A percentile compares a stretch with the other conserved stretches of the same genome.
phyloP scores from a whole-genome alignment of 1,140 invertebrate genomes.

The Leptopilina clavipes region DNA sequence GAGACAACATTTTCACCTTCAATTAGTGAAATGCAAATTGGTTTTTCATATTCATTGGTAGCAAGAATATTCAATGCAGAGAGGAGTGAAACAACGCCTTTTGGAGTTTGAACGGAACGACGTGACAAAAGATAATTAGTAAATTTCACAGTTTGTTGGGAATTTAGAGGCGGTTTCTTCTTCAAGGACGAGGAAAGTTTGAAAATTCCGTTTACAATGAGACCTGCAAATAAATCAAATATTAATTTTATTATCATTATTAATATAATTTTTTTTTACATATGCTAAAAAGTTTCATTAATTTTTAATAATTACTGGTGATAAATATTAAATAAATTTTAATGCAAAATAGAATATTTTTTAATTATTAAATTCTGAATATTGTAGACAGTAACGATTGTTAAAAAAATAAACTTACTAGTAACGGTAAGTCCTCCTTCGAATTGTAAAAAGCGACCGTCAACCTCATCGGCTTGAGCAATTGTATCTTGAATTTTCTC shows the following conservation, averaged over 20 bases:
- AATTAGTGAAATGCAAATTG: constrained; percentile 86
- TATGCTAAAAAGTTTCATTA: no score
- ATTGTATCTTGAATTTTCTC: constrained; percentile 92
- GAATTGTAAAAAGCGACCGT: constrained; percentile 91
- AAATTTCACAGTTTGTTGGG: constrained; percentile 91
- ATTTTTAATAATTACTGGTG: no score
- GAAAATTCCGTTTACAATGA: constrained; percentile 84
- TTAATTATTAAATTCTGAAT: not conserved
- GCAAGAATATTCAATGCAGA: constrained; percentile 85
- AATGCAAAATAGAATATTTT: no score
- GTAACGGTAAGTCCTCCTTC: constrained; percentile 88
- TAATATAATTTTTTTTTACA: no score
- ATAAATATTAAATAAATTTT: no score
- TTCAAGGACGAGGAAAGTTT: constrained; percentile 82
- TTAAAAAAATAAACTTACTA: constrained; percentile 73
- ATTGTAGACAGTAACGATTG: constrained; percentile 14
- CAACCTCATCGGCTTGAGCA: constrained; percentile 95
- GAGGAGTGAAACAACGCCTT: constrained; percentile 86
- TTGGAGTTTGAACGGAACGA: constrained; percentile 89
- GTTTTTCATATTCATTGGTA: constrained; percentile 79
- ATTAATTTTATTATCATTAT: not conserved
- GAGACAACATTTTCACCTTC: constrained; percentile 84
- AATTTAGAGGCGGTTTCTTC: constrained; percentile 82
- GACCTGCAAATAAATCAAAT: constrained; percentile 69
- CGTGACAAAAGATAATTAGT: constrained; percentile 94